Evolutionary conservation across 92 coral and sea anemone species (phyloP), one percentile per base, ranked within the genome.

Genomic region (Siderastrea siderea): DNA sequence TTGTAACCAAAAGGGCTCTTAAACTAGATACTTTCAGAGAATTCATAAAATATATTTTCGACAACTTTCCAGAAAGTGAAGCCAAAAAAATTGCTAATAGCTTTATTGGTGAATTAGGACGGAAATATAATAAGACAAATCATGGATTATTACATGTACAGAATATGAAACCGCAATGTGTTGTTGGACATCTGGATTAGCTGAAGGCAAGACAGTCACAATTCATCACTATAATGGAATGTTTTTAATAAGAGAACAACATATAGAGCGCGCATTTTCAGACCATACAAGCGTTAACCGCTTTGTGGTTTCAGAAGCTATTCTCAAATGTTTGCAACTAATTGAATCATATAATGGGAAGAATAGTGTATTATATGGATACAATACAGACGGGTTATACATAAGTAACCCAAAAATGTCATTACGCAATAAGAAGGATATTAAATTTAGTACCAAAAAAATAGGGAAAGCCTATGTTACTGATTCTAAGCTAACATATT

Each of bases 381-480:
- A 0, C 44, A 90, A 90, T 70, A 81, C 93, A 38, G 93, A 86
- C 51, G 94, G 91, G 0, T 81, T 91, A 1, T 87, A 12, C 61
- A 80, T 75, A 16, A 54, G 74, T 16, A 77, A 78, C 47, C 85
- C 85, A 7, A 67, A 75, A 11, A 71, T 70, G 1, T 52, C 54
- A 10, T 81, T 89, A 72, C 76, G 43, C 58, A 47, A 84, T 5
- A 89, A 84, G 79, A 71, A 68, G 6, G 74, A 71, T 15, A 82
- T 77, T 1, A 84, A 68, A 44, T 89, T 84, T 43, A 69, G 44
- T 1, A 89, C 89, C 1, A 77, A 61, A 16, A 68, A 38, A 12
- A 90, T 90, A 1, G 87, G 90, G 1, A 79, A 69, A 52, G 87
- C 92, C 3, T 89, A 65, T 45, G 74, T 38, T 26, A 26, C 38